A percentile compares a stretch with the other conserved stretches of the same genome.
Conservation (phyloP, 2,797 vertebrate genomes). For the Lepilemur septentrionalis region DNA sequence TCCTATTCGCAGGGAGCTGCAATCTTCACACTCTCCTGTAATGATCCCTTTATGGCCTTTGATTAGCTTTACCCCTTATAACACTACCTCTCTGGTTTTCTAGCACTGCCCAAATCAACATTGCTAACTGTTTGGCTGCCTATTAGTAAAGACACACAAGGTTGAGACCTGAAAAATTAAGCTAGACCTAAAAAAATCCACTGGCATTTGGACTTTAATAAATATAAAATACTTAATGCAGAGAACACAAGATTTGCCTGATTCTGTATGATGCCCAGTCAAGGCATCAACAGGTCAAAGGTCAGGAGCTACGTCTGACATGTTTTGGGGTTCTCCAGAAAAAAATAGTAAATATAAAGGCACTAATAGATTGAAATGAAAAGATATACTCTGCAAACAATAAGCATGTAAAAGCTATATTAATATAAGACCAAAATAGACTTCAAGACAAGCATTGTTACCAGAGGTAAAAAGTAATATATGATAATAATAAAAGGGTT, state of each 20-base stretch:
- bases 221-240: neutral
- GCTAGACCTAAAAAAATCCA: neutral
- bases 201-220: neutral
- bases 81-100: neutral
- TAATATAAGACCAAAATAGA: constrained; percentile 1
- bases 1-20: neutral
- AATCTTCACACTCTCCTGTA: neutral
- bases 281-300: neutral
- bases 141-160: constrained; percentile 30
- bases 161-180: constrained; percentile 16
- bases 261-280: neutral
- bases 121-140: neutral
- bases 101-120: neutral
- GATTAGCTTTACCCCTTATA: neutral
- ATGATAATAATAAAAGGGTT: neutral
- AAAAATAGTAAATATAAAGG: neutral
- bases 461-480: neutral
- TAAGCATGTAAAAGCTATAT: neutral
- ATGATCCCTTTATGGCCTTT: neutral
- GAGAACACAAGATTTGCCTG: neutral
- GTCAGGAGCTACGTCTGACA: neutral
- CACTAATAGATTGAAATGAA: neutral
- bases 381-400: neutral
- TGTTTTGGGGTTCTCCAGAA: neutral
- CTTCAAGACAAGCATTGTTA: neutral